Evolutionary conservation across 1,140 invertebrate genomes (phyloP), one percentile per base, ranked within the genome.

Genomic region (Archivesica marissinica): DNA sequence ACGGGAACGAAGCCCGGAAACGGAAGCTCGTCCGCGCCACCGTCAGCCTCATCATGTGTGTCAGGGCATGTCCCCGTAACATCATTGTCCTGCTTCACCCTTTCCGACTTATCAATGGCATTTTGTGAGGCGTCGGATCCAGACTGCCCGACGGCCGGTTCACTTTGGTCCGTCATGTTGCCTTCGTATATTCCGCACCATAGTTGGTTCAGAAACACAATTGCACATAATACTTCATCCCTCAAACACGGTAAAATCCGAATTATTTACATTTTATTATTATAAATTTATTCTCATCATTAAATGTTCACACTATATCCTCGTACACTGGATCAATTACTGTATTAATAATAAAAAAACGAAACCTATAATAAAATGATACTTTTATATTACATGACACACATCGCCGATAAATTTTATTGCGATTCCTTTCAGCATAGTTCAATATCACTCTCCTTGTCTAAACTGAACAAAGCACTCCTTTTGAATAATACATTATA

Each of bases 1-100:
- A 88, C 92, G 33, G 97, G 96, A 23, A 96, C 96, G 93, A 99
- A 99, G 56, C 97, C 97, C 17, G 98, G 97, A 94, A 97, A 99
- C 13, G 97, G 97, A 59, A 98, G 95, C 84, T 96, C 95, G 47
- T 93, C 92, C 2, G 91, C 90, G 0, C 88, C 88, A 0, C 88
- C 88, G n/a, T 88, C 89, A 1, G 25, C 68, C 23, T 44, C 59
- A 17, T 77, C 85, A 20, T 68, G 38, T 13, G 77, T 80, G 9
- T 54, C 81, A 28, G 56, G 35, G 59, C 41, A 75, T 1, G 70
- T 74, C 38, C 54, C 33, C 11, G 74, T 77, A 61, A 52, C 35
- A 20, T 85, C 66, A 20, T 33, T 59, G 17, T 78, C 61, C n/a
- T 54, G 41, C 17, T 66, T 78, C 20, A 15, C 61, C 13, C 47